Evolutionary conservation across 2,797 vertebrate species (phyloP), one percentile per base, ranked within the genome.

Genomic region (Acipenser oxyrinchus): DNA sequence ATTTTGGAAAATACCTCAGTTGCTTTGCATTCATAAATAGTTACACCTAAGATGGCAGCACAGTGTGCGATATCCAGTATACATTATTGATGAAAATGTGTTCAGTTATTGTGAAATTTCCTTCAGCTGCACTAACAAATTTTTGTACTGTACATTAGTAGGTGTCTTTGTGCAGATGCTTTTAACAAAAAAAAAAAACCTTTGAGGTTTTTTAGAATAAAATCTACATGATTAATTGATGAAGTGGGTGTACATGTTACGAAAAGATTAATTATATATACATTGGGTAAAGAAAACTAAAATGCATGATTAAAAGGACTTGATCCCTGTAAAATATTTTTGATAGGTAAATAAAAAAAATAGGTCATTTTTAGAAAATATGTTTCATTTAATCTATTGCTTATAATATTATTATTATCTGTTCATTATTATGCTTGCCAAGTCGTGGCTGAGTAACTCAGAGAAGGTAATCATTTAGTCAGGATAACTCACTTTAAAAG

Each of bases 211-310:
- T 59, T 15, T 51, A 64, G 51, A 61, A 71, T 11, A 55, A 64
- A 7, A 51, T 62, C 55, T 23, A 49, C 60, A 62, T 71, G 63
- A 65, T 62, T 71, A 68, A 66, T 64, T 60, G 13, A 65, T 71
- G 49, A 65, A 67, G 59, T 23, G 10, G 66, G 63, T 13, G 8
- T 68, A 65, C 15, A 65, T 64, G 51, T 64, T 64, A 67, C 60
- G 11, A 58, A 64, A 71, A 60, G 7, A 68, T 71, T 61, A 67
- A 66, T 51, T n/a, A n/a, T n/a, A n/a, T 67, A 67, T 67, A 50
- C 10, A 51, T 67, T 60, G 57, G 48, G 23, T 37, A 37, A 37
- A 37, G 48, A 67, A 23, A n/a, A 18, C 66, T 58, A 71, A 71
- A 55, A 68, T 65, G 15, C 63, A 64, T 64, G 15, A 49, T 67